Base-by-base conservation (phyloP, 2,888 invertebrate species). In the Crematogaster levior region DNA sequence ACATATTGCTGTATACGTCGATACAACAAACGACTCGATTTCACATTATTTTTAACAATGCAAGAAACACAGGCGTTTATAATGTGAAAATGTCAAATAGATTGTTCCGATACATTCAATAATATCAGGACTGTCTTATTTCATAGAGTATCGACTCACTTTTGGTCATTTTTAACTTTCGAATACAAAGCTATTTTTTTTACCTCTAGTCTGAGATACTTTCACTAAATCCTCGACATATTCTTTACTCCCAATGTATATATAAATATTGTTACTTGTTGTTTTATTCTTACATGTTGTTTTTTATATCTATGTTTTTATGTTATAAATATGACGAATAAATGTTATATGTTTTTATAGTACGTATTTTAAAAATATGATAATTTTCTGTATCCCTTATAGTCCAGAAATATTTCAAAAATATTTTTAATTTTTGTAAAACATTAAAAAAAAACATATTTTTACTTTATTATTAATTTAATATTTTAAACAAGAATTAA, bases 141-240 rank as follows among this genome's bases (percentile, higher is more conserved):
- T 30, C 30, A 77, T 60, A 68, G 73, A 75, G 21, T 73, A 21
- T 3, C 5, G n/a, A 10, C 46, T 3, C 9, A 79, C 1, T 37
- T 9, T 51, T n/a, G 12, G 3, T 48, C 3, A 27, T 37, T 37
- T 79, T 37, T 3, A 18, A 56, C 18, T 43, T 40, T 43, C 18
- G 6, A 56, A 68, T 34, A 34, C 34, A 34, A 56, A 63, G n/a
- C 4, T 53, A 3, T 9, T 12, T 80, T 82, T 74, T 83, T 88
- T 88, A 85, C 84, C 84, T 88, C 86, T 89, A 88, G 82, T 89
- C 89, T 88, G 88, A 89, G 86, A 86, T 21, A 73, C 81, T 88
- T 70, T 83, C 73, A 61, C 84, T 77, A 60, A 74, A 66, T 74
- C 56, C 9, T 86, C 27, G 70, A 81, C 80, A 68, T 60, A 27